These are phyloP conservation scores for Tetropium fuscum DNA, from an alignment of 2,888 invertebrate species.

Conservation along the genomic window DNA sequence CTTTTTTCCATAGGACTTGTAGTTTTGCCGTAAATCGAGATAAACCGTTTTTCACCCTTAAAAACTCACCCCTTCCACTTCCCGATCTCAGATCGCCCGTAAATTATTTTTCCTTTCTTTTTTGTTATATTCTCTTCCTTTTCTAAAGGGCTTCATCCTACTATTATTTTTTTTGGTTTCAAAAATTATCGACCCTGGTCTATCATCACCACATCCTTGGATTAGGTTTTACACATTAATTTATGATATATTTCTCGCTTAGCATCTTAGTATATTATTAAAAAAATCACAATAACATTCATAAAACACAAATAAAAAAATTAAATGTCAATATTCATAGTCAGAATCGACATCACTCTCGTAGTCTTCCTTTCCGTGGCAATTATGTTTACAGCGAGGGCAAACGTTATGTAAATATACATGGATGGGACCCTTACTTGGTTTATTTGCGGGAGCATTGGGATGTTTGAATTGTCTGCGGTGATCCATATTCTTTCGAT, in stretches of 20 bases:
- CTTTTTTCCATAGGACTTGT: no score
- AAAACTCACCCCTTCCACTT: no score
- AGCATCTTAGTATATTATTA: not conserved
- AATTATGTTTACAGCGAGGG: constrained; percentile 41
- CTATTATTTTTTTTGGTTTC: no score
- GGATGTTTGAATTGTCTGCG: constrained; percentile 68
- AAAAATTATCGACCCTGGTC: no score
- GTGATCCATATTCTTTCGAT: constrained; percentile 71
- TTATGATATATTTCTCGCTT: not conserved
- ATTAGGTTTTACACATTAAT: no score
- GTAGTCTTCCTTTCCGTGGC: constrained; percentile 39
- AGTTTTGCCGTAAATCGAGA: no score
- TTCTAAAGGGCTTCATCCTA: no score
- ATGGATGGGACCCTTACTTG: constrained; percentile 37
- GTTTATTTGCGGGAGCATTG: constrained; percentile 45
- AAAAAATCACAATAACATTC: not conserved
- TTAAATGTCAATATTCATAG: constrained; percentile 1
- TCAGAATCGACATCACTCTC: constrained; percentile 43
- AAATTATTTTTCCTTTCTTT: no score
- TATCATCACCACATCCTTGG: no score
- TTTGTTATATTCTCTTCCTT: no score
- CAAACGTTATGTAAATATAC: constrained; percentile 34
- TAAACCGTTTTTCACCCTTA: no score
- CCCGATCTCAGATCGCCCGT: no score
- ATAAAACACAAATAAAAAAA: not conserved